Percentiles rank a stretch among this genome's conserved stretches.
phyloP scores from a whole-genome alignment of 92 coral and sea anemone genomes.

The Micromussa lordhowensis region DNA sequence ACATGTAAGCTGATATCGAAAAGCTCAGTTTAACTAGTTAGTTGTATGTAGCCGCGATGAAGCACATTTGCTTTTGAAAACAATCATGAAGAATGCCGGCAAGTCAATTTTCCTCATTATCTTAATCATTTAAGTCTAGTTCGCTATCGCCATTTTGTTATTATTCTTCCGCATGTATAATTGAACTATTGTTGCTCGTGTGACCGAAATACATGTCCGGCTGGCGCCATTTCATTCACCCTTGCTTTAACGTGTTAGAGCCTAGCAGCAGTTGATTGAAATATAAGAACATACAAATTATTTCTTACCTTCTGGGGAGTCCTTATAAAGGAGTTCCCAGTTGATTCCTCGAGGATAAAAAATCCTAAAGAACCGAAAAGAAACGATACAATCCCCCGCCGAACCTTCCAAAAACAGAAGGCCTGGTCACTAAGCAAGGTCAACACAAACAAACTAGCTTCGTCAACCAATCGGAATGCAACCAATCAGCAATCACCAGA shows the following conservation, averaged over 20 bases:
- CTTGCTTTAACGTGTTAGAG: neutral
- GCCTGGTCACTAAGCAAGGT: neutral
- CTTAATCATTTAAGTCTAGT: neutral
- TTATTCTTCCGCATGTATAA: constrained; percentile 6
- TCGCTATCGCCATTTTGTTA: neutral
- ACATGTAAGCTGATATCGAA: neutral
- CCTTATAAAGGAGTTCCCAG: neutral
- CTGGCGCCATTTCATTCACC: neutral
- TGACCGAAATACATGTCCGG: neutral
- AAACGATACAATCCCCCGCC: neutral
- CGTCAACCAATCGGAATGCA: neutral
- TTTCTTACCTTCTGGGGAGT: neutral
- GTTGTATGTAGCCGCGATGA: neutral
- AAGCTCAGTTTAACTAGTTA: neutral
- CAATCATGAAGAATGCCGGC: neutral
- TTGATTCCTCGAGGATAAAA: neutral
- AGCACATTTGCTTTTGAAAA: neutral
- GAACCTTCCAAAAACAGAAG: neutral
- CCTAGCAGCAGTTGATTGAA: too few relatives aligned
- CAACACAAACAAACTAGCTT: constrained; percentile 1
- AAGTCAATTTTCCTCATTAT: neutral
- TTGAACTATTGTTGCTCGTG: neutral
- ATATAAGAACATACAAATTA: neutral
- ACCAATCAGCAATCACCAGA: constrained; percentile 20
- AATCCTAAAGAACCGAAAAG: too few relatives aligned